A percentile compares a stretch with the other conserved stretches of the same genome.
Conservation (phyloP, 2,888 invertebrate species). For the Gymnosoma rotundatum region DNA sequence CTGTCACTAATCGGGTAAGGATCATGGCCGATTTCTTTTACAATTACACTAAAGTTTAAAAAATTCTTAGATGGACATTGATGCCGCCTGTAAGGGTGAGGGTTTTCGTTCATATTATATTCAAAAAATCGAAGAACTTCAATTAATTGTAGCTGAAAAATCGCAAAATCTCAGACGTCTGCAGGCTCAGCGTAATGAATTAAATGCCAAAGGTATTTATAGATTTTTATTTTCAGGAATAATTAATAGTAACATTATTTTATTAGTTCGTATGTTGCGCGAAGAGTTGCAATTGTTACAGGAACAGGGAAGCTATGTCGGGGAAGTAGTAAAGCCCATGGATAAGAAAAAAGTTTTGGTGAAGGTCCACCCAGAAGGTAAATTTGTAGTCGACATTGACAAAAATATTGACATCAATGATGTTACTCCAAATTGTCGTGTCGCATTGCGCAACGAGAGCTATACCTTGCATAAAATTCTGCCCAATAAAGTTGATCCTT, state of each 20-base stretch:
- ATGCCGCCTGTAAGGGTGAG: slow-evolving; percentile 84
- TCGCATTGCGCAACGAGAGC: slow-evolving; percentile 98
- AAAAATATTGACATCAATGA: slow-evolving; percentile 99
- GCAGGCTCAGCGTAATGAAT: slow-evolving; percentile 99
- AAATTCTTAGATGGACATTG: slow-evolving; percentile 79
- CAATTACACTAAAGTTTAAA: background rate
- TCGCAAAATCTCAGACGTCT: slow-evolving; percentile 97
- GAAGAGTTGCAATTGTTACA: slow-evolving; percentile 98
- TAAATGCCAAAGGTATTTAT: slow-evolving; percentile 96
- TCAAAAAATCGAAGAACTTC: slow-evolving; percentile 98
- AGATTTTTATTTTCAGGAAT: background rate
- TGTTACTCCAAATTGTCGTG: slow-evolving; percentile 98
- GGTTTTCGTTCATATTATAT: slow-evolving; percentile 98
- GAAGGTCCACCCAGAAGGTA: slow-evolving; percentile 99
- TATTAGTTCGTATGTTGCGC: slow-evolving; percentile 94
- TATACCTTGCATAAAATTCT: slow-evolving; percentile 99
- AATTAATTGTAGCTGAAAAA: slow-evolving; percentile 97
- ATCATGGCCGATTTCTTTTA: background rate
- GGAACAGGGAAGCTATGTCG: slow-evolving; percentile 99
- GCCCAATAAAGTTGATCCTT: slow-evolving; percentile 99
- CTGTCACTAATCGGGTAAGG: slow-evolving; percentile 78
- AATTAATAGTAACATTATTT: background rate
- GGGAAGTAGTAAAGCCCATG: slow-evolving; percentile 99
- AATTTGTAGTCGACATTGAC: slow-evolving; percentile 99
- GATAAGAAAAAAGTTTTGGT: slow-evolving; percentile 99